Percentiles rank a stretch among this genome's conserved stretches.
Evolutionary conservation across 2,113 vertebrate genomes (phyloP).

Genomic region (Hypanus sabinus): DNA sequence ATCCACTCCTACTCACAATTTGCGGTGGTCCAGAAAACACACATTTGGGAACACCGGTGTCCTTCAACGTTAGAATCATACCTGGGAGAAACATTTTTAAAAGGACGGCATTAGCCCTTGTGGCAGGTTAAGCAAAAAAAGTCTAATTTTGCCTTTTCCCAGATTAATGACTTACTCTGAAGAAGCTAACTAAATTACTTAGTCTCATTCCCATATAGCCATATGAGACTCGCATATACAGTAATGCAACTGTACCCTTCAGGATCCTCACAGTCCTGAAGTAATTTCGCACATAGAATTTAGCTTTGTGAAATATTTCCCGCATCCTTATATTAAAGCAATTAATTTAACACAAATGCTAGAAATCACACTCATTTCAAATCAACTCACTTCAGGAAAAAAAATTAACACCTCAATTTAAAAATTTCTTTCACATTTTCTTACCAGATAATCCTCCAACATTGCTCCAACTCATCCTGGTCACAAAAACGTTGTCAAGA

Average conservation of each 20-base stretch:
- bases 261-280: background rate
- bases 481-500: slow-evolving; percentile 84
- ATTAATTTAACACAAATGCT: background rate
- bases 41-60: slow-evolving; percentile 74
- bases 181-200: background rate
- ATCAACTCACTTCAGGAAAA: too few species aligned
- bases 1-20: slow-evolving; percentile 64
- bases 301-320: background rate
- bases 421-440: slow-evolving; percentile 29
- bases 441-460: slow-evolving; percentile 83
- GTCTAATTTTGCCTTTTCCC: background rate
- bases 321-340: too few species aligned
- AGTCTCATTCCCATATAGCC: background rate
- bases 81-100: slow-evolving; percentile 53
- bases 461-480: slow-evolving; percentile 78
- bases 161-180: background rate
- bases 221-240: background rate
- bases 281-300: background rate
- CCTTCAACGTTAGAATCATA: slow-evolving; percentile 82
- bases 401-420: background rate
- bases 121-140: background rate
- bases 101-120: background rate
- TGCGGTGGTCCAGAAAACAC: slow-evolving; percentile 82
- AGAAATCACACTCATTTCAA: background rate
- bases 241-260: background rate